Conservation (phyloP, 1,140 invertebrate genomes). For the Schlechtendalia chinensis region DNA sequence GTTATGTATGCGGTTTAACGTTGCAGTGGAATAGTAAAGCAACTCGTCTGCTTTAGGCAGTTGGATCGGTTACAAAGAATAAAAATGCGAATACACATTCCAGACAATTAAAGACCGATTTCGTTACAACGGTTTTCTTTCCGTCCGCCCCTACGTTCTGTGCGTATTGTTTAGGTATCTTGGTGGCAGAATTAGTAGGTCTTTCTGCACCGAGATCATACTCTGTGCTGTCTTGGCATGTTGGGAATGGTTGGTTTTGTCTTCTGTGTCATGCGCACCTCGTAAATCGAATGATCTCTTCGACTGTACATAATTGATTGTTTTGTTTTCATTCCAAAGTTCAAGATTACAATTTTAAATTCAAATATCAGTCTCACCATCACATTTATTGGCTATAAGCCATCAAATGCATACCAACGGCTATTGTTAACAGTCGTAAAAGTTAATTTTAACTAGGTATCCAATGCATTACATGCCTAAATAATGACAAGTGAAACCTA, state of each 20-base stretch:
- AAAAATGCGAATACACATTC: neutral
- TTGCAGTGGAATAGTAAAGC: neutral
- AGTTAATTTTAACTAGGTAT: slow-evolving; percentile 43
- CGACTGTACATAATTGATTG: too few species aligned
- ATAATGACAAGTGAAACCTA: neutral
- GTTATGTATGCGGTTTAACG: neutral
- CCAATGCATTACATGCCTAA: neutral
- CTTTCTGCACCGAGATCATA: too few species aligned
- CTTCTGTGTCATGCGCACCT: too few species aligned
- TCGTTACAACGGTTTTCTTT: too few species aligned
- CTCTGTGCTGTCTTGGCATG: too few species aligned
- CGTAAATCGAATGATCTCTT: too few species aligned
- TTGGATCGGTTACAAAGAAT: slow-evolving; percentile 27
- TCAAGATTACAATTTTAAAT: neutral
- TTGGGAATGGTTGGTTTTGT: too few species aligned
- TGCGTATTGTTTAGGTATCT: too few species aligned
- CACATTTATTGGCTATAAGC: slow-evolving; percentile 18
- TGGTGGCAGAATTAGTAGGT: too few species aligned
- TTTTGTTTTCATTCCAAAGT: neutral
- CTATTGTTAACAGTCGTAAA: slow-evolving; percentile 27
- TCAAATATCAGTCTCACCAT: neutral
- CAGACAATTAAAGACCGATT: too few species aligned
- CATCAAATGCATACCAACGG: slow-evolving; percentile 11
- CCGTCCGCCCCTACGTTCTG: too few species aligned
- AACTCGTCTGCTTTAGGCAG: neutral